phyloP scores from a whole-genome alignment of 2,888 invertebrate genomes.

The Orchesella flavescens region DNA sequence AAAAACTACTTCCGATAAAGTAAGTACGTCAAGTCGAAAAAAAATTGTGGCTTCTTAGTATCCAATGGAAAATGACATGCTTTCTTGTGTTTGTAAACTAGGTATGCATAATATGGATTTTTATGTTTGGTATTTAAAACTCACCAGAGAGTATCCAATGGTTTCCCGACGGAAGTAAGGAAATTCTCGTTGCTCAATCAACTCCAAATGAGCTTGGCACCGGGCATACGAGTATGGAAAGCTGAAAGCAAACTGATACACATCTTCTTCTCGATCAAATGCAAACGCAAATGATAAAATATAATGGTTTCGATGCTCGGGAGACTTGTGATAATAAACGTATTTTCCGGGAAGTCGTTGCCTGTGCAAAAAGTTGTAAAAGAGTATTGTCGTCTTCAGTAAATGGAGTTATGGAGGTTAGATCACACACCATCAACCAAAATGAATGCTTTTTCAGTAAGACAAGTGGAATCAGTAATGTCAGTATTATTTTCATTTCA shows the following conservation, averaged over 20 bases:
- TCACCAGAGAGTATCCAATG: conserved; percentile 78
- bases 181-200: conserved; percentile 79
- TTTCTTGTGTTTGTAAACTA: too few relatives aligned
- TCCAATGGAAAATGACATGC: too few relatives aligned
- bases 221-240: conserved; percentile 97
- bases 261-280: conserved; percentile 95
- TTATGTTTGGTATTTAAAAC: neutral
- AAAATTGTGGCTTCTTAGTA: too few relatives aligned
- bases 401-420: too few relatives aligned
- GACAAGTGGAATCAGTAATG: too few relatives aligned
- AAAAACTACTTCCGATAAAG: too few relatives aligned
- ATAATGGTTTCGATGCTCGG: conserved; percentile 90
- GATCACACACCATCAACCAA: too few relatives aligned
- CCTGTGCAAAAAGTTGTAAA: conserved; percentile 76
- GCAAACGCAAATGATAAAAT: conserved; percentile 94
- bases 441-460: too few relatives aligned
- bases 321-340: conserved; percentile 93
- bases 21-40: too few relatives aligned
- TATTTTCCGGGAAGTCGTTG: conserved; percentile 85
- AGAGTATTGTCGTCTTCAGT: too few relatives aligned
- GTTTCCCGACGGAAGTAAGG: conserved; percentile 82
- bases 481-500: too few relatives aligned
- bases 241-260: conserved; percentile 94
- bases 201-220: conserved; percentile 87
- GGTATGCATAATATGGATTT: neutral